phyloP scores from a whole-genome alignment of 2,888 invertebrate genomes.

The Pristionchus japonicus region DNA sequence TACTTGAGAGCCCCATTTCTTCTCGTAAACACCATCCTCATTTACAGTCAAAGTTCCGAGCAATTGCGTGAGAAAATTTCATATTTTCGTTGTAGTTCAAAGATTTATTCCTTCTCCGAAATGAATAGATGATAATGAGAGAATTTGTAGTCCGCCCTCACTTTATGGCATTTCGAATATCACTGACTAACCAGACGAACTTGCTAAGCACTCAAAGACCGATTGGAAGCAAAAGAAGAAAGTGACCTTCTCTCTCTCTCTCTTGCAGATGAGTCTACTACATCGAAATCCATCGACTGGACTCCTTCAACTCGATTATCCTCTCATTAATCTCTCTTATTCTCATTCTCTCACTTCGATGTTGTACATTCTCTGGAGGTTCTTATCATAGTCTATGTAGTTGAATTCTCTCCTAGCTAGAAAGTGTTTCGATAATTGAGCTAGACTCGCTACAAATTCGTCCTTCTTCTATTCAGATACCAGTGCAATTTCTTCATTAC shows the following conservation, averaged over 20 bases:
- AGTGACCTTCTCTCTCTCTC: too few species aligned
- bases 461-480: background rate
- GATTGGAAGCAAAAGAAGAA: too few species aligned
- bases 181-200: background rate
- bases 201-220: background rate
- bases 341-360: background rate
- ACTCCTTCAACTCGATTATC: background rate
- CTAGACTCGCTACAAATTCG: background rate
- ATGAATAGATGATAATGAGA: slow-evolving; percentile 8
- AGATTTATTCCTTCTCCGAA: background rate
- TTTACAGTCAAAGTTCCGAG: background rate
- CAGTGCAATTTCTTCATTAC: background rate
- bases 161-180: background rate
- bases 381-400: background rate
- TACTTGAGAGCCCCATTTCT: background rate
- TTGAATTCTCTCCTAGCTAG: background rate
- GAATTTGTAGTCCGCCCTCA: background rate
- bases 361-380: background rate
- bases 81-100: background rate
- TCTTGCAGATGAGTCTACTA: background rate
- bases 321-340: background rate
- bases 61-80: background rate
- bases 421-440: background rate
- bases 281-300: background rate
- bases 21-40: background rate